Base-by-base conservation (phyloP, 2,888 invertebrate genomes). In the Caenorhabditis uteleia region DNA sequence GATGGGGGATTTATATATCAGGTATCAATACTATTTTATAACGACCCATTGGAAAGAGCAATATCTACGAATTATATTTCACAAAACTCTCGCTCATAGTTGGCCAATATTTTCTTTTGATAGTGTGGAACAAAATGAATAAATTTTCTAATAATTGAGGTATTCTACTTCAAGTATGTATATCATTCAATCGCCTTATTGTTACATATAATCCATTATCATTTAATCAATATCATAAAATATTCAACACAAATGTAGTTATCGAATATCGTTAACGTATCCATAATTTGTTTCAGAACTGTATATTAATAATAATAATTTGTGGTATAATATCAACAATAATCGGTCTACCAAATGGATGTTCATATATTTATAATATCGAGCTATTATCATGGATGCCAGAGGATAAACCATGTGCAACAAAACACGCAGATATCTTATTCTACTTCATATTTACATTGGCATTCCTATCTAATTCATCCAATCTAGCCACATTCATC, bases 401-500 rank as follows among this genome's bases (percentile, higher is more conserved):
- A 3, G 45, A 49, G 27, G 36, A 49, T n/a, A 40, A 48, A 40
- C 31, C 42, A 39, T 64, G 64, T 58, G 54, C 57, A 29, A 1
- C 29, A 34, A 44, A 16, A 14, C 49, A 51, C 31, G 56, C 42
- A 12, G 54, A 51, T 49, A 44, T 55, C 29, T 45, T 53, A 14
- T 58, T 64, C 38, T 42, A 49, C 43, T 49, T 48, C n/a, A 55
- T 65, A 33, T 18, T 58, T 3, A 44, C 40, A 10, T 7, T 65
- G 16, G 34, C 59, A 21, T 43, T 53, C 36, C 39, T 57, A 36
- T 55, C 65, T n/a, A 59, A 55, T 44, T 55, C 33, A 23, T 49
- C 53, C 34, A 65, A 65, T 38, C 31, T 65, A 1, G 50, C 55
- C n/a, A 65, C 58, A 18, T 65, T 65, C 26, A 12, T 59, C 3